Conservation (phyloP, 1,140 invertebrate genomes). For the Alviniconcha marisindica region DNA sequence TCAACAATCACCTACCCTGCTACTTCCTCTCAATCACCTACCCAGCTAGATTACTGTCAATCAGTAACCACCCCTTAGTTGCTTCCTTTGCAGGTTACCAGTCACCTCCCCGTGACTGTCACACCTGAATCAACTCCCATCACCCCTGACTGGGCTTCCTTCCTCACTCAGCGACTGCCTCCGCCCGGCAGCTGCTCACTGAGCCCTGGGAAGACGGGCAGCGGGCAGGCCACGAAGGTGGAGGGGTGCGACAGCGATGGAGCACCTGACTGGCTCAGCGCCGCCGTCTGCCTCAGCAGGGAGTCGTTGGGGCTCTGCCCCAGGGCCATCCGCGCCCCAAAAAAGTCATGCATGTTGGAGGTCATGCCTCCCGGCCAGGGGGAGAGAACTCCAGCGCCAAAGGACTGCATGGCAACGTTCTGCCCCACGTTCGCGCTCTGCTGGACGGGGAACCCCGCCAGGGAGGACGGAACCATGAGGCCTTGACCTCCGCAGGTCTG, state of each 20-base stretch:
- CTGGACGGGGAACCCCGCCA: conserved; percentile 7
- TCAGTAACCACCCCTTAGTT: background rate
- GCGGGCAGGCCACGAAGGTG: conserved; percentile 47
- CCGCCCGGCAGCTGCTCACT: conserved; percentile 36
- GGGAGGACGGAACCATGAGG: conserved; percentile 26
- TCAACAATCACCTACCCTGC: no score
- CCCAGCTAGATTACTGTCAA: background rate
- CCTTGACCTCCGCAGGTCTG: conserved; percentile 35
- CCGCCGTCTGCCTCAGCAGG: conserved; percentile 32
- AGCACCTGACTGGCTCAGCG: conserved; percentile 32
- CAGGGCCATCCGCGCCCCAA: conserved; percentile 28
- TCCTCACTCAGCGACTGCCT: background rate
- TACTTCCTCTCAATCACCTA: background rate
- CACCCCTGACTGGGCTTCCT: background rate
- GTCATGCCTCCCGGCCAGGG: conserved; percentile 27
- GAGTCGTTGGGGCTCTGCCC: conserved; percentile 32
- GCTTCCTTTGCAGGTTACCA: background rate
- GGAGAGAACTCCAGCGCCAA: conserved; percentile 28
- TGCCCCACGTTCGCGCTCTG: background rate
- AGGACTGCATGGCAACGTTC: conserved; percentile 36
- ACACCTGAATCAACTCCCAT: background rate
- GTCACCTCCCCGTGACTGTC: background rate
- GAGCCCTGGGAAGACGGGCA: conserved; percentile 50
- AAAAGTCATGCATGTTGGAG: conserved; percentile 35
- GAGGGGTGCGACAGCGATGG: conserved; percentile 40